Evolutionary conservation across 92 coral and sea anemone species (phyloP).

Genomic region (Porites cylindrica): DNA sequence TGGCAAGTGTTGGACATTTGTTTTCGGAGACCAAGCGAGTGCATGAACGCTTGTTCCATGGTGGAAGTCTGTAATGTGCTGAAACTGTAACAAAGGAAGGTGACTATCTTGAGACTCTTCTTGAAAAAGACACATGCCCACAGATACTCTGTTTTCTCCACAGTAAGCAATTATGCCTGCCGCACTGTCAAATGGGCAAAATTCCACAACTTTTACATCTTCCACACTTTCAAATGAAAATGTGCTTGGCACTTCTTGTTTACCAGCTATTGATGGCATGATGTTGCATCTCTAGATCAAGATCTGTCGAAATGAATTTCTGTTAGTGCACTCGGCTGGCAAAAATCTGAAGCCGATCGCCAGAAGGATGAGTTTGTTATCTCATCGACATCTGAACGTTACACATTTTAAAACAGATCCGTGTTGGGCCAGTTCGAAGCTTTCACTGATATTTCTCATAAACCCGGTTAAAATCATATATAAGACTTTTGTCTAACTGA

Average conservation of each 20-base stretch:
- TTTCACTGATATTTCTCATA: too few species aligned
- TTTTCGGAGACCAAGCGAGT: conserved; percentile 92
- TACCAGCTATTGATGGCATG: conserved; percentile 37
- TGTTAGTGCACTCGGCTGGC: neutral
- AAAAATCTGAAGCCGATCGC: too few species aligned
- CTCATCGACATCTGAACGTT: neutral
- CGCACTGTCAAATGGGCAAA: conserved; percentile 86
- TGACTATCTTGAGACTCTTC: conserved; percentile 78
- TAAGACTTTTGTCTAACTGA: too few species aligned
- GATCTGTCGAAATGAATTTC: neutral
- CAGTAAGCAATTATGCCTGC: conserved; percentile 90
- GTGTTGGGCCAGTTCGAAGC: too few species aligned
- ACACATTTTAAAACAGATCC: neutral
- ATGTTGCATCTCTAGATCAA: neutral
- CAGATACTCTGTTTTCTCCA: conserved; percentile 80
- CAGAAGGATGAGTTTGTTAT: too few species aligned
- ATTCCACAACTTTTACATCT: conserved; percentile 88
- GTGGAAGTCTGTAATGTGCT: conserved; percentile 90
- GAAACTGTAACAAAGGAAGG: conserved; percentile 81
- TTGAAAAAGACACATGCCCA: conserved; percentile 87
- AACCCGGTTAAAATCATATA: too few species aligned
- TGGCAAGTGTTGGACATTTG: conserved; percentile 79
- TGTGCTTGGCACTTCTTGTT: conserved; percentile 71
- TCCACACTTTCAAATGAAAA: conserved; percentile 90
- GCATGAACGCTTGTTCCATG: conserved; percentile 91